Percentiles rank a stretch among this genome's conserved stretches.
These are phyloP conservation scores for Coptodon bakossiorum DNA, from an alignment of 2,113 vertebrate genomes.

Conservation along the genomic window DNA sequence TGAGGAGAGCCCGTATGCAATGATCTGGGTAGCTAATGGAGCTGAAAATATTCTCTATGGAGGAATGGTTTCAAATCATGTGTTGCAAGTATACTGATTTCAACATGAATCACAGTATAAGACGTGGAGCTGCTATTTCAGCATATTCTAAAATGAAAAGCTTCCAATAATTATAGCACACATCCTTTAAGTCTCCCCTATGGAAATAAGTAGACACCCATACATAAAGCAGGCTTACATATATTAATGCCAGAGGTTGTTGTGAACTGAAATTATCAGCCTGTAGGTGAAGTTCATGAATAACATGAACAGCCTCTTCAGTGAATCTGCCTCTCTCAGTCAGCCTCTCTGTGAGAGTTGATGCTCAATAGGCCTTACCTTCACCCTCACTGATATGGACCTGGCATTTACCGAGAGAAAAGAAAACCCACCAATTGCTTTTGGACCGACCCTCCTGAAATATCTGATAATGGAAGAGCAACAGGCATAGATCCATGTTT, in stretches of 20 bases:
- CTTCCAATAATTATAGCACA: not conserved
- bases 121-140: not conserved
- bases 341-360: not conserved
- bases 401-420: not conserved
- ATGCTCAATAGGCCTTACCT: not conserved
- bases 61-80: not conserved
- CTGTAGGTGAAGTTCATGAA: not conserved
- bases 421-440: not conserved
- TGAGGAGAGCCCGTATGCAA: not conserved
- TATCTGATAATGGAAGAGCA: not conserved
- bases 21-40: not conserved
- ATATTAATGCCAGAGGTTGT: not conserved
- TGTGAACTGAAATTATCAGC: not conserved
- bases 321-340: slow-evolving; percentile 10
- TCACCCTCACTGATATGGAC: not conserved
- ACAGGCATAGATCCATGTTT: not conserved
- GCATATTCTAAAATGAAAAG: not conserved
- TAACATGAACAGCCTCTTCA: not conserved
- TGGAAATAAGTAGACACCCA: not conserved
- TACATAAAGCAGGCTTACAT: not conserved
- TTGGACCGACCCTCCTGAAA: not conserved
- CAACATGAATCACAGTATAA: not conserved
- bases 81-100: not conserved
- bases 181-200: not conserved
- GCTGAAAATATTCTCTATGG: not conserved